Evolutionary conservation across 35 echinoderm and acorn worm species (phyloP).

Genomic region (Strongylocentrotus purpuratus): DNA sequence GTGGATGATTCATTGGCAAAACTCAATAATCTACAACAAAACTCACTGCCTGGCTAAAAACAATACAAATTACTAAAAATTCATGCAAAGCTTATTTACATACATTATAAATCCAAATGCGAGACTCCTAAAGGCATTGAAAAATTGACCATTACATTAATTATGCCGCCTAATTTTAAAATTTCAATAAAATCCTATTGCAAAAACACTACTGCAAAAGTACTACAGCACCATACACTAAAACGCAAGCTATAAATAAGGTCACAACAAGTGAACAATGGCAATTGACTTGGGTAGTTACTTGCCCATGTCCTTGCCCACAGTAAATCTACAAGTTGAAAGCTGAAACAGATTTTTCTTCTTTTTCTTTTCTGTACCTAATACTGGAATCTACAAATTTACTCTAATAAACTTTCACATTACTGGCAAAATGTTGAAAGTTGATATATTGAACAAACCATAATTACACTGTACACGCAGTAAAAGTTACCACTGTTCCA

Average conservation of each 20-base stretch:
- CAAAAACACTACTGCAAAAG: constrained; percentile 3
- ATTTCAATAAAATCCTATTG: not conserved
- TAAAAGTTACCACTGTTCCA: not conserved
- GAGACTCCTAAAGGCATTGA: not conserved
- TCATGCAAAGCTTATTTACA: constrained; percentile 18
- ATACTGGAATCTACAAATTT: not conserved
- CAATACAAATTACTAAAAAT: not conserved
- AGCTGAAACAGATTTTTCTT: not conserved
- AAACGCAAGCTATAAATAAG: not conserved
- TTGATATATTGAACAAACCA: not conserved
- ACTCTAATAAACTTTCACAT: not conserved
- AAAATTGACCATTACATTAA: not conserved
- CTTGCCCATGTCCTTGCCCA: not conserved
- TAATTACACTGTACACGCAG: not conserved
- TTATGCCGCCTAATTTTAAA: not conserved
- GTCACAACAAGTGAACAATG: not conserved
- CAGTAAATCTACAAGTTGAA: not conserved
- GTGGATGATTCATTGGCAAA: not conserved
- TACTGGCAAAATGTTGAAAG: not conserved
- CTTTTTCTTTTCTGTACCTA: not conserved
- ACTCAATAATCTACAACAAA: not conserved
- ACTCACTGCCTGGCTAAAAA: not conserved
- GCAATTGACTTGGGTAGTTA: not conserved
- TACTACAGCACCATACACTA: not conserved
- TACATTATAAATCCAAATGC: not conserved